Percentiles rank a stretch among this genome's conserved stretches.
phyloP scores from a whole-genome alignment of 2,888 invertebrate genomes.

The Xestia sexstrigata region DNA sequence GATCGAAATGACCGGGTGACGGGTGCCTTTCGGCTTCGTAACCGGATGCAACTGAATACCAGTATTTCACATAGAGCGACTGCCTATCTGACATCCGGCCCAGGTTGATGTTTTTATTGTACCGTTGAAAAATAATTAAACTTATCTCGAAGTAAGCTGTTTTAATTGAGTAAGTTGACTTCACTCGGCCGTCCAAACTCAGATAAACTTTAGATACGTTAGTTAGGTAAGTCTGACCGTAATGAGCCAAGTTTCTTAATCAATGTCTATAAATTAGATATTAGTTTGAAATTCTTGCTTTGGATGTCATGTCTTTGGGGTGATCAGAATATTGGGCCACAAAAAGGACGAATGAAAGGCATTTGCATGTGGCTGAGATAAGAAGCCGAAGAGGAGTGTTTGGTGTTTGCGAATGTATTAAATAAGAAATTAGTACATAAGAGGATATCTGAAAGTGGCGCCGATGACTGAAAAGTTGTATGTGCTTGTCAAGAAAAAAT shows the following conservation, averaged over 20 bases:
- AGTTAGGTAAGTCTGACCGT: background rate
- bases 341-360: background rate
- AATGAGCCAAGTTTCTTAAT: conserved; percentile 49
- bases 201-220: conserved; percentile 54
- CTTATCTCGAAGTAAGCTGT: background rate
- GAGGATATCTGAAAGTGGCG: background rate
- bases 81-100: background rate
- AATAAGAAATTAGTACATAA: background rate
- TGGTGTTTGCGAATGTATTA: background rate
- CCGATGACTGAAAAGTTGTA: background rate
- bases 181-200: conserved; percentile 35
- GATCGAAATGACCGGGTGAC: too few species aligned
- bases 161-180: conserved; percentile 52
- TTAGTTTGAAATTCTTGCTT: conserved; percentile 26
- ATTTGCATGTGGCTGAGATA: background rate
- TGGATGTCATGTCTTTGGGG: too few species aligned
- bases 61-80: background rate
- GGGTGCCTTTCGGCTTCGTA: background rate
- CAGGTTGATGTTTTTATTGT: background rate
- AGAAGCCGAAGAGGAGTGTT: background rate
- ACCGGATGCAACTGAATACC: background rate
- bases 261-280: conserved; percentile 49
- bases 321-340: background rate
- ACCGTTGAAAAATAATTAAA: conserved; percentile 12
- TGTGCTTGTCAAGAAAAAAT: too few species aligned